Percentiles rank a stretch among this genome's conserved stretches.
Evolutionary conservation across 2,888 invertebrate species (phyloP).

Genomic region (Chelonus formosanus): DNA sequence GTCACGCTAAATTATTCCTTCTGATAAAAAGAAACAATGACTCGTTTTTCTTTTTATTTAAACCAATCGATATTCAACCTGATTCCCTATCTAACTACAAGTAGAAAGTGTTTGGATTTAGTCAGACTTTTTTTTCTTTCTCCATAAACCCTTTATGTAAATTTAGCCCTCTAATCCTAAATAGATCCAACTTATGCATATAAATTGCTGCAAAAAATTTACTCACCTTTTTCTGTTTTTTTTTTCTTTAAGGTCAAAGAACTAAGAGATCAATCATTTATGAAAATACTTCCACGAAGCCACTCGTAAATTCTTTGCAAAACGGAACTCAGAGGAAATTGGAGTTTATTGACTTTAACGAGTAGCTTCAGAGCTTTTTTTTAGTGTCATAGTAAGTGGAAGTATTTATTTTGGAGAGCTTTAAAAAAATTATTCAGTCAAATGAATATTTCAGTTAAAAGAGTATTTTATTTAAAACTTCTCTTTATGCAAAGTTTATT

Average conservation of each 20-base stretch:
- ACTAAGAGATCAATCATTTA: neutral
- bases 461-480: too few species aligned
- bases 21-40: slow-evolving; percentile 15
- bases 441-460: too few species aligned
- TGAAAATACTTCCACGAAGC: neutral
- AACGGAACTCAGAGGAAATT: too few species aligned
- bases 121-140: slow-evolving; percentile 5
- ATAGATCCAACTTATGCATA: slow-evolving; percentile 22
- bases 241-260: slow-evolving; percentile 9
- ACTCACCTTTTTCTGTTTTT: neutral
- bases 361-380: too few species aligned
- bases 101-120: slow-evolving; percentile 8
- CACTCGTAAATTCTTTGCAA: too few species aligned
- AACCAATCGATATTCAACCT: too few species aligned
- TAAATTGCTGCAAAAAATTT: slow-evolving; percentile 3
- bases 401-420: too few species aligned
- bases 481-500: too few species aligned
- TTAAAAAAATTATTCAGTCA: too few species aligned
- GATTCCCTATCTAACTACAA: too few species aligned
- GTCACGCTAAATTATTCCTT: slow-evolving; percentile 2
- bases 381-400: too few species aligned
- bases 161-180: slow-evolving; percentile 14
- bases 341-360: too few species aligned
- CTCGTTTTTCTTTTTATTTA: neutral
- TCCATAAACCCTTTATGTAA: slow-evolving; percentile 14